A percentile compares a stretch with the other conserved stretches of the same genome.
phyloP scores from a whole-genome alignment of 2,797 vertebrate species.

The Parotocinclus haroldoi region DNA sequence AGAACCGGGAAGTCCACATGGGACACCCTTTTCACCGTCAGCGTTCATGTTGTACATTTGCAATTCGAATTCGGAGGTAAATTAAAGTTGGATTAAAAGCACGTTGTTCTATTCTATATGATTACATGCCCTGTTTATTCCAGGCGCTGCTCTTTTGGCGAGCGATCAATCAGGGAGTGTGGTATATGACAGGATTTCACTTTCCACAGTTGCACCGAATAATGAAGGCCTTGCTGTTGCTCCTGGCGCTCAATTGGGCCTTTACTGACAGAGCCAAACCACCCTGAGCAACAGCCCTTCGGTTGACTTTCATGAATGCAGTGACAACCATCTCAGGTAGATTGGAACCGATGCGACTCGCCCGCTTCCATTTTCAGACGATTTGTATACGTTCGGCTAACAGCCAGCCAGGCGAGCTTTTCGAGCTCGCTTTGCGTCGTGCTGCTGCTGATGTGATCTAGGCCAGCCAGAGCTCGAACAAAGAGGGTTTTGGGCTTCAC shows the following conservation, averaged over 20 bases:
- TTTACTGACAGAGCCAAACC: constrained; percentile 41
- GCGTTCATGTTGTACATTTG: not conserved
- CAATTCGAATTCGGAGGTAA: constrained; percentile 9
- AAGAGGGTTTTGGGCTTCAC: constrained; percentile 52
- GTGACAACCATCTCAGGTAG: constrained; percentile 15
- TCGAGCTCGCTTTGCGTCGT: constrained; percentile 60
- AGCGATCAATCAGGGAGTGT: constrained; percentile 33
- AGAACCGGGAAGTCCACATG: not conserved
- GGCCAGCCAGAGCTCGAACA: constrained; percentile 49
- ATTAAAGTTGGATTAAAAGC: constrained; percentile 24
- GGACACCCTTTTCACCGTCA: not conserved
- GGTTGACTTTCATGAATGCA: constrained; percentile 23
- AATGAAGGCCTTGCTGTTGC: constrained; percentile 41
- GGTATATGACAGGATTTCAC: constrained; percentile 41
- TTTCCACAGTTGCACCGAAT: constrained; percentile 41
- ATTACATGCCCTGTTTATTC: constrained; percentile 29
- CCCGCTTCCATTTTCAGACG: constrained; percentile 26
- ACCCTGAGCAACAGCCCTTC: constrained; percentile 11
- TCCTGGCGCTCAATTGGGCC: constrained; percentile 35
- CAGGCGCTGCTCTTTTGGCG: constrained; percentile 22
- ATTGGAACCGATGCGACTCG: constrained; percentile 4
- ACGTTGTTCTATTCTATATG: constrained; percentile 32
- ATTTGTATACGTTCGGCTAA: constrained; percentile 35
- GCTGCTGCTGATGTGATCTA: constrained; percentile 50
- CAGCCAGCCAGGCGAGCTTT: constrained; percentile 22